Percentiles rank a stretch among this genome's conserved stretches.
These are phyloP conservation scores for Leucoraja erinaceus DNA, from an alignment of 2,113 vertebrate genomes.

Conservation along the genomic window DNA sequence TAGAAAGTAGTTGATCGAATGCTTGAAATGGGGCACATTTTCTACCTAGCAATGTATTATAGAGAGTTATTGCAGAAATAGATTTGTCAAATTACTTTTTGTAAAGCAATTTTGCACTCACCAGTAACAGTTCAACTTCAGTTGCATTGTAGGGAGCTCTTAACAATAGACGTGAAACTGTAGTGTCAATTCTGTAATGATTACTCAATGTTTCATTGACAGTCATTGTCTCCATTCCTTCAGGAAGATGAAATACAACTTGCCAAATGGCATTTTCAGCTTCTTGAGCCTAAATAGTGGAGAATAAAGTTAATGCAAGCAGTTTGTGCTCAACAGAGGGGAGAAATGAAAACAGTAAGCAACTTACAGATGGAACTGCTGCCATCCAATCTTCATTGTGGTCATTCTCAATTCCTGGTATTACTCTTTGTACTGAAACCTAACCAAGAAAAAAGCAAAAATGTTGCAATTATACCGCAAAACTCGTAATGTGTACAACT, in stretches of 20 bases:
- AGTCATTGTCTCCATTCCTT: conserved; percentile 43
- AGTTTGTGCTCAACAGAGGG: not conserved
- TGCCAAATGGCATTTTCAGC: conserved; percentile 47
- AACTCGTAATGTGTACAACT: too few species aligned
- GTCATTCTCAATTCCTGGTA: not conserved
- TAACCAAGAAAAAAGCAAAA: too few species aligned
- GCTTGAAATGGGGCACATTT: conserved; percentile 58
- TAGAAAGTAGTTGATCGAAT: conserved; percentile 62
- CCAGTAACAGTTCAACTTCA: conserved; percentile 42
- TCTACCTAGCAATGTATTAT: conserved; percentile 51
- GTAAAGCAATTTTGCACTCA: conserved; percentile 38
- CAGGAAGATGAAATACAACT: conserved; percentile 47
- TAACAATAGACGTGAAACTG: conserved; percentile 47
- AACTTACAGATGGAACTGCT: conserved; percentile 44
- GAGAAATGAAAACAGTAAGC: not conserved
- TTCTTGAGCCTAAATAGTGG: conserved; percentile 41
- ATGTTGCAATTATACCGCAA: too few species aligned
- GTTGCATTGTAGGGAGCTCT: conserved; percentile 43
- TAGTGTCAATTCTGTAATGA: conserved; percentile 49
- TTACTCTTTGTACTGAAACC: conserved; percentile 15
- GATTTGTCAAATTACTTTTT: not conserved
- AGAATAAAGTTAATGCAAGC: not conserved
- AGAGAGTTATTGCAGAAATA: not conserved
- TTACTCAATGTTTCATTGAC: conserved; percentile 45
- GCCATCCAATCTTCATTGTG: conserved; percentile 43